A percentile compares a stretch with the other conserved stretches of the same genome.
Conservation (phyloP, 2,113 vertebrate genomes). For the Uria lomvia region DNA sequence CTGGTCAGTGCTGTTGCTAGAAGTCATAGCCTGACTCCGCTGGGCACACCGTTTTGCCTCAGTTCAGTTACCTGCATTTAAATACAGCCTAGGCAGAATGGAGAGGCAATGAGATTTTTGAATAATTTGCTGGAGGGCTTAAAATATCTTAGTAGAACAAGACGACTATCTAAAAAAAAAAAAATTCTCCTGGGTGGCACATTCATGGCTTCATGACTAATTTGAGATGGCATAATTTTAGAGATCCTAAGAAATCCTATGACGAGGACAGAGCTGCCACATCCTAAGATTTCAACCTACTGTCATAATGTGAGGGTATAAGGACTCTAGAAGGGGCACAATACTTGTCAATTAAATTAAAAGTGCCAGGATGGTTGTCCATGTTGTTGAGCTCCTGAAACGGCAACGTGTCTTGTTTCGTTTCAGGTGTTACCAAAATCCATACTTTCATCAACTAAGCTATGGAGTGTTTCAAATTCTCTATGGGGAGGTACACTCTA, state of each 20-base stretch:
- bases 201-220: conserved; percentile 63
- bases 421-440: not conserved
- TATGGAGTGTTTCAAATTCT: not conserved
- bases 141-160: conserved; percentile 63
- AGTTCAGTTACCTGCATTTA: conserved; percentile 45
- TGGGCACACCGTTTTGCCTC: conserved; percentile 33
- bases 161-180: conserved; percentile 42
- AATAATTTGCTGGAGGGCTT: conserved; percentile 68
- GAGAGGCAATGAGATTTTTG: conserved; percentile 41
- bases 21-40: conserved; percentile 32
- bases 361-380: conserved; percentile 44
- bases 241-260: conserved; percentile 15
- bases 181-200: conserved; percentile 43
- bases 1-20: conserved; percentile 42
- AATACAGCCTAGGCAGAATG: conserved; percentile 46
- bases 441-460: not conserved
- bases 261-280: conserved; percentile 22
- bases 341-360: conserved; percentile 49
- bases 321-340: conserved; percentile 7
- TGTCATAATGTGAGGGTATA: conserved; percentile 11
- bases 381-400: conserved; percentile 24
- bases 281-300: conserved; percentile 21
- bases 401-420: not conserved
- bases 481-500: not conserved
- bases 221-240: conserved; percentile 65